Conservation (phyloP, 37 sponge, comb jelly and placozoan genomes). For the Axinella damicornis region DNA sequence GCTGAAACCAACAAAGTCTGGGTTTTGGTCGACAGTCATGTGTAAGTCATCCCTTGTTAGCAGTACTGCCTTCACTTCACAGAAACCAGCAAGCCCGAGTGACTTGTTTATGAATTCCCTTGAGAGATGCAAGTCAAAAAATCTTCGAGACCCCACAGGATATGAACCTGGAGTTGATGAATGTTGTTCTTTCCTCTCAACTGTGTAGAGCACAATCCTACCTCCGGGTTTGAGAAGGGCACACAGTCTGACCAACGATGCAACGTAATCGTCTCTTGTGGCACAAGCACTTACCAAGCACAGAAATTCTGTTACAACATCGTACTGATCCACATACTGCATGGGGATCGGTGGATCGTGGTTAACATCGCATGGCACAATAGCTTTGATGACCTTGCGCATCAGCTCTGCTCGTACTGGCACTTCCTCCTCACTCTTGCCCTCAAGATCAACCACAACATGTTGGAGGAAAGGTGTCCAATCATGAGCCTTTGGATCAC, state of each 20-base stretch:
- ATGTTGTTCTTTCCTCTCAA: neutral
- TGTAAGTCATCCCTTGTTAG: no score
- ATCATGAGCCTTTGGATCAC: constrained; percentile 29
- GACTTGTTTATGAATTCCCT: no score
- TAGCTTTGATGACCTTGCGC: constrained; percentile 34
- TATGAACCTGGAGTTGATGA: no score
- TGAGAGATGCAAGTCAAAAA: no score
- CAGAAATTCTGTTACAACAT: constrained; percentile 9
- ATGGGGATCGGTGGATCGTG: constrained; percentile 9
- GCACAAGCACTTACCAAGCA: constrained; percentile 18
- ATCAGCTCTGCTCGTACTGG: constrained; percentile 12
- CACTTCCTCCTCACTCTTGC: constrained; percentile 19
- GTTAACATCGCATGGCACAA: constrained; percentile 46
- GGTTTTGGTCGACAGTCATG: no score
- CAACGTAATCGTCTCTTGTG: constrained; percentile 11
- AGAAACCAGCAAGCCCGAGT: no score
- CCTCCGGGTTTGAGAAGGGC: constrained; percentile 38
- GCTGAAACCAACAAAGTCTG: no score
- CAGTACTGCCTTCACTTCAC: no score
- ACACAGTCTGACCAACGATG: neutral
- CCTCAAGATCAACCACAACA: constrained; percentile 51
- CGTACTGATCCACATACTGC: constrained; percentile 33
- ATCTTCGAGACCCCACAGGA: no score
- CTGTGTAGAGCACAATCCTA: constrained; percentile 2
- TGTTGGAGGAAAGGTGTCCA: constrained; percentile 35